Base-by-base conservation (phyloP, 2,888 invertebrate species). In the Paralinhomoeus sp. region DNA sequence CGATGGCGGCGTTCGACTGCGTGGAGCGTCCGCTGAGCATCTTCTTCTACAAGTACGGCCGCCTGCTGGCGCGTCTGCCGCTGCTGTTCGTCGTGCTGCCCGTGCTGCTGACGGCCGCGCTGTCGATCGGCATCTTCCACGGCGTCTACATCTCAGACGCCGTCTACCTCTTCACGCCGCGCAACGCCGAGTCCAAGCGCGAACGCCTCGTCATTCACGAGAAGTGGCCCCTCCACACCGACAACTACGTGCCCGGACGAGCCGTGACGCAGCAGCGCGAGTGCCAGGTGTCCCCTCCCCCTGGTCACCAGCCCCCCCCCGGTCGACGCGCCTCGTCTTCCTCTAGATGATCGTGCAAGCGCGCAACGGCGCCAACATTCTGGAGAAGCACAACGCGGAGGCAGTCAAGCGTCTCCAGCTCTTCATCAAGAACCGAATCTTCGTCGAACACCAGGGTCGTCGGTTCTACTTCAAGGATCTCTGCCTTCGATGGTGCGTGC, bases 321-420 rank as follows among this genome's bases (percentile, higher is more conserved):
- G 9, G 18, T n/a, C 7, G 18, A 37, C 37, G 18, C 37, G n/a
- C 37, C 37, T n/a, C 7, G 9, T 18, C n/a, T 37, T 37, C 37
- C 37, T 7, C 15, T 20, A 58, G 54, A 47, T 85, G 45, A 84
- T 85, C 50, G 72, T 84, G 18, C 74, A 78, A 43, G 70, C 85
- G 5, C 78, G 78, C 64, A 79, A 83, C 65, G 56, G 51, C 27
- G 80, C 77, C 52, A 80, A 82, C 60, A 75, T 87, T 67, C 68
- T 87, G 41, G 72, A 81, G 15, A 70, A 73, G 1, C 77, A 50
- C 21, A 57, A 54, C 37, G 50, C 58, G 2, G 51, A 53, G 18
- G 56, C 57, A 3, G 54, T 60, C 24, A 49, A 54, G 35, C 50
- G 55, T 5, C 48, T 60, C 13, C 58, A 60, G 43, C 48, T 46